Percentiles rank a stretch among this genome's conserved stretches.
Conservation (phyloP, 1,140 invertebrate genomes). For the Agraylea sexmaculata region DNA sequence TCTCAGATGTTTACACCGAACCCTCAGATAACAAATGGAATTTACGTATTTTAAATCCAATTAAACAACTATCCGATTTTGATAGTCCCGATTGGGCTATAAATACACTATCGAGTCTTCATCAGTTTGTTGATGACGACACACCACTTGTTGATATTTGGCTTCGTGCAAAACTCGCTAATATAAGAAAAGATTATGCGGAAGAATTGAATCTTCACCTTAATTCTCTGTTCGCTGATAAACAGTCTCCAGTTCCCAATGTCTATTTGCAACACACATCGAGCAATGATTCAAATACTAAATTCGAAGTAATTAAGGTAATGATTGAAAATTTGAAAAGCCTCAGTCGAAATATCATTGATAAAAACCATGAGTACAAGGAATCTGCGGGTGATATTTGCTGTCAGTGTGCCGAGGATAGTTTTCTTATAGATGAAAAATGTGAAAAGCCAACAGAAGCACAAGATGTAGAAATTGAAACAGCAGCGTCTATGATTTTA, state of each 20-base stretch:
- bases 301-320: background rate
- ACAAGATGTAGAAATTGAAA: background rate
- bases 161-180: slow-evolving; percentile 14
- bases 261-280: background rate
- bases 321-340: slow-evolving; percentile 11
- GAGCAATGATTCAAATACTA: background rate
- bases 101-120: slow-evolving; percentile 8
- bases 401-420: slow-evolving; percentile 11
- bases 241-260: background rate
- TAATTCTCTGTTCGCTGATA: slow-evolving; percentile 7
- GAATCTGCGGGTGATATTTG: background rate
- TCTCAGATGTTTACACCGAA: slow-evolving; percentile 4
- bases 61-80: slow-evolving; percentile 12
- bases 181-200: slow-evolving; percentile 14
- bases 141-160: slow-evolving; percentile 18
- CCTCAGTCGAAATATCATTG: slow-evolving; percentile 10
- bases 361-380: background rate
- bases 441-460: background rate
- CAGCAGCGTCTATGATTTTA: background rate
- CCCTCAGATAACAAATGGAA: background rate
- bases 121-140: slow-evolving; percentile 19
- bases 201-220: slow-evolving; percentile 19
- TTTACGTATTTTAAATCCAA: slow-evolving; percentile 14
- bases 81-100: slow-evolving; percentile 15
- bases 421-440: slow-evolving; percentile 4